These are phyloP conservation scores for Polyommatus iphigenia DNA, from an alignment of 2,888 invertebrate genomes.

Conservation along the genomic window DNA sequence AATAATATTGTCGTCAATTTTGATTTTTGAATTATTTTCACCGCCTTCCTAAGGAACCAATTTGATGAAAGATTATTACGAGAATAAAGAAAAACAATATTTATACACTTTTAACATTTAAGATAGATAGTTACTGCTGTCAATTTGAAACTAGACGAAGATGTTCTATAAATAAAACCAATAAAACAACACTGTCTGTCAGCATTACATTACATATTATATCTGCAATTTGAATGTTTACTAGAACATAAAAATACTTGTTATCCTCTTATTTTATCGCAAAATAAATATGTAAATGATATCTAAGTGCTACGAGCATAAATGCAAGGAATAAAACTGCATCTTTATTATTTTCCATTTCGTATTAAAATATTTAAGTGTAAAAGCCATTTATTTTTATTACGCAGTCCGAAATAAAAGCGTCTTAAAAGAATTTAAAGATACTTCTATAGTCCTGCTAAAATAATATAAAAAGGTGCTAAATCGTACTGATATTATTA, in stretches of 20 bases:
- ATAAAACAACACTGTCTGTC: not conserved
- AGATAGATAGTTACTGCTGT: not conserved
- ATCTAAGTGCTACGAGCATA: not conserved
- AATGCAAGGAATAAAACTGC: not conserved
- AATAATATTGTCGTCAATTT: too few species aligned
- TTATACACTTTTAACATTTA: too few species aligned
- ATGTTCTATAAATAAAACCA: not conserved
- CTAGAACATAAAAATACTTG: slow-evolving; percentile 6
- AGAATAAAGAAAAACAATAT: too few species aligned
- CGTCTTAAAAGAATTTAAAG: not conserved
- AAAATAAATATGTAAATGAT: slow-evolving; percentile 22
- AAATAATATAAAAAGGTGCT: not conserved
- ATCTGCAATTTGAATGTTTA: not conserved
- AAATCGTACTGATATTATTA: too few species aligned
- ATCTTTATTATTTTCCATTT: slow-evolving; percentile 12
- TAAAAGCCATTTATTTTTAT: not conserved
- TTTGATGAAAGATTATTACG: too few species aligned
- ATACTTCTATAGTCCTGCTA: not conserved
- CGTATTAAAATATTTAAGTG: not conserved
- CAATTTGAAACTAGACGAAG: not conserved
- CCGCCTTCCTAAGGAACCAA: too few species aligned
- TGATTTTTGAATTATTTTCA: too few species aligned
- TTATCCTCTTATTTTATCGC: not conserved
- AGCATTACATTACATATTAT: slow-evolving; percentile 1
- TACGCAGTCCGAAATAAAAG: not conserved